Percentiles rank a stretch among this genome's conserved stretches.
These are phyloP conservation scores for Lasioglossum zephyrum DNA, from an alignment of 2,888 invertebrate species.

Conservation along the genomic window DNA sequence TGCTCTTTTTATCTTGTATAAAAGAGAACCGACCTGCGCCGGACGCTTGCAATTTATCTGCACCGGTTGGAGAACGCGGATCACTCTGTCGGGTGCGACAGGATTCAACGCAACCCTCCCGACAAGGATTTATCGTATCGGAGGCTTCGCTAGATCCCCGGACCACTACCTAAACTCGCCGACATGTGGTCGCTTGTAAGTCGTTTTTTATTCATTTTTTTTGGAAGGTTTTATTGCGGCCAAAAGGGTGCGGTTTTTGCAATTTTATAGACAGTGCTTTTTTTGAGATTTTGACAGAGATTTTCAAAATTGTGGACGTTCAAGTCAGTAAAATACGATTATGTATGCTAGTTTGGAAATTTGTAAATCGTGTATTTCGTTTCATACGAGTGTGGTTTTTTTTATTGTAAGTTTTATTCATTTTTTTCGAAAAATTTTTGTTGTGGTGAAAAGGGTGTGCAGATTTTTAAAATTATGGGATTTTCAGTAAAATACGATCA, in stretches of 20 bases:
- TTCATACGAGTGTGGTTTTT: no score
- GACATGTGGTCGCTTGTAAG: slow-evolving; percentile 70
- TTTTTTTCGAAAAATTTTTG: no score
- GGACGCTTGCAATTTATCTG: slow-evolving; percentile 76
- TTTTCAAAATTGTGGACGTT: no score
- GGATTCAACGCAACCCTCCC: background rate
- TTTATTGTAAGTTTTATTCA: no score
- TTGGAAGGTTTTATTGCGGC: no score
- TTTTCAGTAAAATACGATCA: background rate
- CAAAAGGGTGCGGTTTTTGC: no score
- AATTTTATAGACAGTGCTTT: background rate
- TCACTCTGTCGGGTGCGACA: background rate
- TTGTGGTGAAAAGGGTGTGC: no score
- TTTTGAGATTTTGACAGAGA: no score
- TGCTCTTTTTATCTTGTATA: slow-evolving; percentile 80
- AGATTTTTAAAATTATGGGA: background rate
- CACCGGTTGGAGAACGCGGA: slow-evolving; percentile 66
- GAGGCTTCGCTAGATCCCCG: background rate
- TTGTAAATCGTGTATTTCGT: no score
- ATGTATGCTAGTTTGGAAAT: no score
- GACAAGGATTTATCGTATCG: background rate
- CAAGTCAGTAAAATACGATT: no score
- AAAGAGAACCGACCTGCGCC: slow-evolving; percentile 75
- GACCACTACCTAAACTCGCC: slow-evolving; percentile 4
- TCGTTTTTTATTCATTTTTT: slow-evolving; percentile 2